These are phyloP conservation scores for Heliconius hewitsoni DNA, from an alignment of 1,140 invertebrate species.

Conservation along the genomic window DNA sequence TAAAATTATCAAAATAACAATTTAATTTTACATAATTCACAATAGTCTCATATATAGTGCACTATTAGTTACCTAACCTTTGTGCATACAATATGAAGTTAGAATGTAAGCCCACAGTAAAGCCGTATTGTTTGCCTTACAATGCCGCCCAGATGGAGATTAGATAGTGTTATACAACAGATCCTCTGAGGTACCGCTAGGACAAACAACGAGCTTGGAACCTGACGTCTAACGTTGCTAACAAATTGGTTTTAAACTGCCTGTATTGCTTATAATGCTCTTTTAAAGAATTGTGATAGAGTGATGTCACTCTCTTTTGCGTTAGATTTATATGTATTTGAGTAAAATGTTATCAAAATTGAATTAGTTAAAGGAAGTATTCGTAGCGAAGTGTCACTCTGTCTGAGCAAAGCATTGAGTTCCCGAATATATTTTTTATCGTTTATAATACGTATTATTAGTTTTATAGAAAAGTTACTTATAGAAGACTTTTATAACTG, in stretches of 20 bases:
- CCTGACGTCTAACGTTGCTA: not conserved
- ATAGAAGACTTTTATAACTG: no score
- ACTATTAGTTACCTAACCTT: constrained; percentile 10
- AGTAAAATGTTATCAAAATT: no score
- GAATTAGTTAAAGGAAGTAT: no score
- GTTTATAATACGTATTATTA: no score
- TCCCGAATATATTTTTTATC: no score
- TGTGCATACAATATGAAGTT: not conserved
- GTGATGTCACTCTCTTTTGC: no score
- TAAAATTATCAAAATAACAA: not conserved
- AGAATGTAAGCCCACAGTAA: constrained; percentile 10
- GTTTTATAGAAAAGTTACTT: no score
- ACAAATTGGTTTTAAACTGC: not conserved
- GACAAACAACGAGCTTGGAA: not conserved
- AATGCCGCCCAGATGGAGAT: constrained; percentile 27
- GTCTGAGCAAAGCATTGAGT: no score
- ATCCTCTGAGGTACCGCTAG: constrained; percentile 23
- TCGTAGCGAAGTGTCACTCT: no score
- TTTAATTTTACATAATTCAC: not conserved
- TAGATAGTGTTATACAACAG: constrained; percentile 22
- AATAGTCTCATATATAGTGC: not conserved
- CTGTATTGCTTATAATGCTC: not conserved
- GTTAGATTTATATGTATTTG: no score
- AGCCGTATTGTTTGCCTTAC: constrained; percentile 28
- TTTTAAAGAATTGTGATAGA: not conserved